A percentile compares a stretch with the other conserved stretches of the same genome.
Evolutionary conservation across 1,140 invertebrate genomes (phyloP).

Genomic region (Nylanderia fulva): DNA sequence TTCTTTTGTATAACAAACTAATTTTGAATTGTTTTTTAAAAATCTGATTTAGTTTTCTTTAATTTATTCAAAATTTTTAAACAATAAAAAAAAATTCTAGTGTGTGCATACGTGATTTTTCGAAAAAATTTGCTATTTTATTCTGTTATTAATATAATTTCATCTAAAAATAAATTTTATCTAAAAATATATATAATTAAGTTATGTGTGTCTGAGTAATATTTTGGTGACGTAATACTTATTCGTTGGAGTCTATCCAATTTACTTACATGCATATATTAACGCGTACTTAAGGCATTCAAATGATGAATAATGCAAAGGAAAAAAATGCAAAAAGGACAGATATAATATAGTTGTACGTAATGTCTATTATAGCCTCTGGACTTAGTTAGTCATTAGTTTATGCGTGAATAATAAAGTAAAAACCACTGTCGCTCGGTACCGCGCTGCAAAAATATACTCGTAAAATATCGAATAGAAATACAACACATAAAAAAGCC

Average conservation of each 20-base stretch:
- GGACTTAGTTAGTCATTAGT: not conserved
- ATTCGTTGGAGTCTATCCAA: not conserved
- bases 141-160: not conserved
- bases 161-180: not conserved
- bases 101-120: no score
- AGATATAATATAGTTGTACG: not conserved
- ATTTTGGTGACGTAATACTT: not conserved
- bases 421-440: not conserved
- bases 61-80: not conserved
- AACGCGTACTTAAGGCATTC: not conserved
- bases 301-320: conserved; percentile 10
- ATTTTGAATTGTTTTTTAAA: not conserved
- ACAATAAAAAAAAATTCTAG: not conserved
- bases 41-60: not conserved
- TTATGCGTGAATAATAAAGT: conserved; percentile 1
- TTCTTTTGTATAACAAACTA: not conserved
- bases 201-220: not conserved
- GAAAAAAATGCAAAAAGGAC: not conserved
- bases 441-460: not conserved
- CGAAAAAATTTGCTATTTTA: not conserved
- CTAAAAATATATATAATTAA: conserved; percentile 14
- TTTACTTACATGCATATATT: not conserved
- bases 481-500: not conserved
- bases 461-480: conserved; percentile 6
- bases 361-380: not conserved